Evolutionary conservation across 1,140 invertebrate species (phyloP), one percentile per base, ranked within the genome.

Genomic region (Zaprionus davidi): DNA sequence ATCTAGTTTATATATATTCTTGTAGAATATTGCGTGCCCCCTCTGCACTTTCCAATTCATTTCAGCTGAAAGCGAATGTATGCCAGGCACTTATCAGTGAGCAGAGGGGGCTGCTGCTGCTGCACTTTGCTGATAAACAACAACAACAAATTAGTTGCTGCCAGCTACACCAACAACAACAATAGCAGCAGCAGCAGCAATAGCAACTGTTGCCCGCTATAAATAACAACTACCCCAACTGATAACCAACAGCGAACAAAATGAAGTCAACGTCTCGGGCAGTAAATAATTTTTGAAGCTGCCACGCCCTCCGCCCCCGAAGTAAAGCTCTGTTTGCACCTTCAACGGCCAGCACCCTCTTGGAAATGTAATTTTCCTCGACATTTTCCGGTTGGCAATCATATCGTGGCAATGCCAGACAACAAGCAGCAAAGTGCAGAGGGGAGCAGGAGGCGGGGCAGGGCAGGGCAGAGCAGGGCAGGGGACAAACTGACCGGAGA

Each of bases 381-480:
- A 81, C 84, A 88, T 88, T 83, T 87, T 87, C 84, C 84, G 84
- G 84, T 87, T 87, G 80, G 84, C 84, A 87, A 88, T 87, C 84
- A 87, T 87, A 88, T 87, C 84, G 84, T 85, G 78, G 74, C 84
- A 81, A 68, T 85, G 78, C 82, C 82, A 85, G 72, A 72, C 75
- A 72, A 71, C 55, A 78, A 74, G 46, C 64, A 59, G 26, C 70
- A 66, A 80, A 70, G 53, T 59, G 7, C 15, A 22, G 22, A 5
- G 28, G 6, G 46, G 28, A n/a, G 5, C 2, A 11, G 22, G 22
- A 11, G 58, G 15, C 31, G 5, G 12, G 34, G 55, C 31, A 31
- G 31, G 2, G 31, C 31, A 0, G 31, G 31, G 31, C 31, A 31
- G 31, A 7, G 31, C 31, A 0, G 31, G 31, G 31, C 31, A 13